phyloP scores from a whole-genome alignment of 1,140 invertebrate genomes.

The Vollenhovia emeryi region DNA sequence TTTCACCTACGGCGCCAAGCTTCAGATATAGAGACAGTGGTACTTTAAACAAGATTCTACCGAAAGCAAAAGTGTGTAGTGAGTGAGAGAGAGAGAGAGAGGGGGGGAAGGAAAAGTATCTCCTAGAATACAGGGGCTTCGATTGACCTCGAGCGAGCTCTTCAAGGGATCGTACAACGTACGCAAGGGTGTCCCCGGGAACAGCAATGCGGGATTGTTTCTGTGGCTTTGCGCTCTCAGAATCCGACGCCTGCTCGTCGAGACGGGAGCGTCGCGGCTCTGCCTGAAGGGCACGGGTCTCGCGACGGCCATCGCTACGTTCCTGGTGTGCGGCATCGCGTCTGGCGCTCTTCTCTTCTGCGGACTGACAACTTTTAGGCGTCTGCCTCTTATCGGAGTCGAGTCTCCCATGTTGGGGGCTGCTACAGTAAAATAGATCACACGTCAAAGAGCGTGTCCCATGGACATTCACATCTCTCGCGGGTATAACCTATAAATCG shows the following conservation, averaged over 20 bases:
- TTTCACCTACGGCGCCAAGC: conserved; percentile 6
- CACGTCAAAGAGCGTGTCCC: background rate
- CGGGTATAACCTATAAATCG: conserved; percentile 11
- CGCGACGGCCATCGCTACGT: background rate
- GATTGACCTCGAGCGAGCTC: conserved; percentile 24
- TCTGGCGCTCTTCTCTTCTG: conserved; percentile 18
- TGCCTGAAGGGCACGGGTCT: background rate
- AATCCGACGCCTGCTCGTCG: background rate
- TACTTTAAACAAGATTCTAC: background rate
- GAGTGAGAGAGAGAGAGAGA: background rate
- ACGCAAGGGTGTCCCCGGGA: conserved; percentile 14
- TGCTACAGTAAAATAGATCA: background rate
- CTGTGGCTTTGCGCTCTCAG: background rate
- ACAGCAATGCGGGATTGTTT: conserved; percentile 10
- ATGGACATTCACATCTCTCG: background rate
- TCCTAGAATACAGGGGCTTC: background rate
- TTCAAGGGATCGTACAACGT: background rate
- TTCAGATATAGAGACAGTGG: background rate
- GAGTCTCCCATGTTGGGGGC: background rate
- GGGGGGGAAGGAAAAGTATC: background rate
- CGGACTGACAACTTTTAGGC: background rate
- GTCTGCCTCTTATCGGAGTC: background rate
- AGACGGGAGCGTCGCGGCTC: background rate
- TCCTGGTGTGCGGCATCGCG: background rate
- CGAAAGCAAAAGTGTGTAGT: background rate